Base-by-base conservation (phyloP, 2,888 invertebrate species). In the Leptothorax acervorum region DNA sequence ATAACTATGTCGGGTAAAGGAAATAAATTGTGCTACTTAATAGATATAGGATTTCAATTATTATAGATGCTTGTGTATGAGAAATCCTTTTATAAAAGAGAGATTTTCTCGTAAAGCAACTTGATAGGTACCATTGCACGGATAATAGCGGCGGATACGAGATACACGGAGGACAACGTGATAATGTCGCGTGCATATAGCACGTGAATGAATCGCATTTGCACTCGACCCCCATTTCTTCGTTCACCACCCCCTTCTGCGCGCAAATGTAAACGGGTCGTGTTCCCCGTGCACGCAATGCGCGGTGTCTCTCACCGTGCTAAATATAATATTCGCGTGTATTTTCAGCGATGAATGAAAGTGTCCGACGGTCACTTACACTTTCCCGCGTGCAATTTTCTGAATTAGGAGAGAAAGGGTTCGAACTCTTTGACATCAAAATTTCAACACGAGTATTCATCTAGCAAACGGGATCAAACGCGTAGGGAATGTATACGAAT, bases 291-390 rank as follows among this genome's bases (percentile, higher is more conserved):
- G 78, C 76, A 85, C 73, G 68, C 84, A 86, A 88, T 86, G 68
- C 86, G 84, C 85, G 35, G 84, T 85, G 84, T 85, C 83, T 85
- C 84, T 73, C 76, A 65, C 74, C 81, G 71, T 84, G 90, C 93
- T 94, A 94, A 93, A 93, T 94, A 93, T 94, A 94, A 92, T 93
- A 90, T 93, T 92, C 85, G 76, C 84, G 90, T 89, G 93, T 94
- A 94, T 94, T 94, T 93, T 92, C 88, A 93, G 93, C 93, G 89
- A 93, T 94, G 94, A 94, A 94, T 94, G 94, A 93, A 94, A 94
- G 90, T 57, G 45, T 28, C 65, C 86, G 62, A 57, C 65, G 81
- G 70, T 62, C 73, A 71, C 60, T 75, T 75, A 55, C 66, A 71
- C 31, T 70, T 70, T 68, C 68, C n/a, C 68, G 60, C 74, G 28